Percentiles rank a stretch among this genome's conserved stretches.
phyloP scores from a whole-genome alignment of 2,888 invertebrate species.

The Choreutis nemorana region DNA sequence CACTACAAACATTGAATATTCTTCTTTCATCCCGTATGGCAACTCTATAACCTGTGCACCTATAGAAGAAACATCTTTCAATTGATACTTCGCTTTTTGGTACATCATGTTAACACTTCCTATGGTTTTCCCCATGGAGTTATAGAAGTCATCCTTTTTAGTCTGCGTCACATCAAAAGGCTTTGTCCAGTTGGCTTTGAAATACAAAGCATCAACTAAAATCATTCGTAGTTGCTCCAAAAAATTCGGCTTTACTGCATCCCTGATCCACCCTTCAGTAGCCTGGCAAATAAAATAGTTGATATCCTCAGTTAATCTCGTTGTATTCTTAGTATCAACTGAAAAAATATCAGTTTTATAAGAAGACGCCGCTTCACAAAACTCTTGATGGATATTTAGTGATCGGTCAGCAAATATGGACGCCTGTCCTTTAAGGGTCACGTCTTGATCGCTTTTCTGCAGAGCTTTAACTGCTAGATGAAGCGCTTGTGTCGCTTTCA shows the following conservation, averaged over 20 bases:
- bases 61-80: constrained; percentile 57
- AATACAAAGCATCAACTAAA: constrained; percentile 72
- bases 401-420: constrained; percentile 40
- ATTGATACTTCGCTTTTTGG: constrained; percentile 66
- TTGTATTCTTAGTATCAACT: constrained; percentile 62
- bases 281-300: constrained; percentile 72
- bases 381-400: constrained; percentile 39
- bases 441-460: constrained; percentile 31
- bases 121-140: constrained; percentile 58
- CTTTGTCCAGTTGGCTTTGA: constrained; percentile 75
- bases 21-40: constrained; percentile 70
- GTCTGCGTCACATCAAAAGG: constrained; percentile 70
- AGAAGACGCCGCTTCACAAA: constrained; percentile 37
- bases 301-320: constrained; percentile 61
- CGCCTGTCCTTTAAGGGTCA: constrained; percentile 33
- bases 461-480: constrained; percentile 32
- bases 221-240: constrained; percentile 59
- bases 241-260: constrained; percentile 63
- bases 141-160: constrained; percentile 61
- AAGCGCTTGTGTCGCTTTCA: constrained; percentile 35
- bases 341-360: constrained; percentile 65
- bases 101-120: constrained; percentile 79
- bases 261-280: constrained; percentile 73
- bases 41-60: constrained; percentile 72
- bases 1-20: constrained; percentile 71